Evolutionary conservation across 2,797 vertebrate genomes (phyloP).

Genomic region (Rhabdophis nuchalis): DNA sequence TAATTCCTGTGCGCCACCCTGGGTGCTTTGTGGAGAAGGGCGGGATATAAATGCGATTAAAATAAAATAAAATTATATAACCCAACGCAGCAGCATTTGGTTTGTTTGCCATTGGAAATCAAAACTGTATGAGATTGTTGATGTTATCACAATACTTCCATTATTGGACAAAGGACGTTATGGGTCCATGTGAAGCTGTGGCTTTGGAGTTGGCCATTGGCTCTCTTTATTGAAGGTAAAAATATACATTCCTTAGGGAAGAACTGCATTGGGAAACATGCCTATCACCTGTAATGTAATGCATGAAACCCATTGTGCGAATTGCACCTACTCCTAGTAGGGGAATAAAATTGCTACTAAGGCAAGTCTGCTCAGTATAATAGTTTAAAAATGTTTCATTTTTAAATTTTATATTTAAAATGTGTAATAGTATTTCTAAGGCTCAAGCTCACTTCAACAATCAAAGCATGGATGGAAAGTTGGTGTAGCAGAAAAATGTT

Average conservation of each 20-base stretch:
- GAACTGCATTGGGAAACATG: background rate
- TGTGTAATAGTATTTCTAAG: background rate
- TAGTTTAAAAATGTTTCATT: background rate
- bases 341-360: background rate
- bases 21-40: too few relatives aligned
- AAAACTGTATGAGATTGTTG: background rate
- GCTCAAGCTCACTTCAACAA: background rate
- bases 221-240: background rate
- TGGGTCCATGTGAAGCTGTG: background rate
- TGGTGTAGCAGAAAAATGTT: background rate
- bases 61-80: too few relatives aligned
- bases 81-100: background rate
- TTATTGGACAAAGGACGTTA: background rate
- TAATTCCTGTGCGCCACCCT: too few relatives aligned
- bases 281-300: background rate
- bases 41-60: too few relatives aligned
- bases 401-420: background rate
- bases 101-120: background rate
- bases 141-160: background rate
- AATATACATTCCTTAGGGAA: background rate
- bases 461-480: background rate
- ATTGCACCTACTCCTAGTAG: background rate
- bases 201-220: background rate
- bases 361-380: background rate
- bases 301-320: background rate